Base-by-base conservation (phyloP, 1,140 invertebrate species). In the Aphaenogaster floridana region DNA sequence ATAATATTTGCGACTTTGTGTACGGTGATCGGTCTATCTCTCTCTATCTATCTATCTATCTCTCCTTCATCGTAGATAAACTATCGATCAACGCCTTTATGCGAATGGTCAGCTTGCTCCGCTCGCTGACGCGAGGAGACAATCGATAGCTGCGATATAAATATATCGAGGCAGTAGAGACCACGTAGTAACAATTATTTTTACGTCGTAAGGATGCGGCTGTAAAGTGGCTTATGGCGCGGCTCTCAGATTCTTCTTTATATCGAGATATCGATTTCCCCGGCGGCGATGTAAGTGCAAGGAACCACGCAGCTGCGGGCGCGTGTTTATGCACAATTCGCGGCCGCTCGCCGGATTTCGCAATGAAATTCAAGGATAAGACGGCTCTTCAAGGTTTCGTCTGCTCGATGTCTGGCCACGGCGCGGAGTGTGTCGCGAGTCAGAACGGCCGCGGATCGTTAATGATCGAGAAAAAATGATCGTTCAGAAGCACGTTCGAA, bases 301-400 rank as follows among this genome's bases (percentile, higher is more conserved):
- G 59, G 74, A 45, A 86, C 59, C 59, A 45, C 21, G 61, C 54
- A 50, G 9, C 64, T 63, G 71, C 48, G 48, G 36, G 17, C 69
- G 28, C n/a, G 28, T 78, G 71, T 89, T 86, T 89, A 77, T 83
- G 59, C 36, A 63, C 69, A 36, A 45, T 80, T 88, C 85, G 76
- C 68, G 69, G 59, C 48, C 72, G 52, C 66, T 59, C 72, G 48
- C 48, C 28, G 64, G 48, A 74, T 92, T 91, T 92, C 86, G 91
- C 91, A 91, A 91, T 77, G 54, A 28, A 80, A 91, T 87, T 88
- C 89, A 90, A 92, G 91, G 90, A 88, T 81, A 84, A 3, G 2
- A 9, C 85, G 68, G 17, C 61, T 71, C 79, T 69, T 91, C 91
- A 91, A 91, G 90, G 90, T 45, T 91, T 54, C 78, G 86, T 59